Evolutionary conservation across 2,113 vertebrate genomes (phyloP), one percentile per base, ranked within the genome.

Genomic region (Neotoma lepida): DNA sequence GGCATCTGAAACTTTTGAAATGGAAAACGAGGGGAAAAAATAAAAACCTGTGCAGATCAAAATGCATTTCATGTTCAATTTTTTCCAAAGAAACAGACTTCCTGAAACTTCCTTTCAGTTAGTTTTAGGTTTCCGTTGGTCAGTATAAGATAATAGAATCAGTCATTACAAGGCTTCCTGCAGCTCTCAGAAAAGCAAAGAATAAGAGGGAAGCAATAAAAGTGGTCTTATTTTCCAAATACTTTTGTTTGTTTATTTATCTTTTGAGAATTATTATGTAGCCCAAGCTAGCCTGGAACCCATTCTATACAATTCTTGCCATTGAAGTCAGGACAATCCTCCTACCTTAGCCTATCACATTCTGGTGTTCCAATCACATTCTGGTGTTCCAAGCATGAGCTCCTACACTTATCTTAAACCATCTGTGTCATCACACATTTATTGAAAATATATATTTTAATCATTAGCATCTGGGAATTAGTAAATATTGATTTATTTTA

Each of bases 41-140:
- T 9, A 85, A 85, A 85, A 85, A 66, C 82, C n/a, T 24, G 84
- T 66, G 73, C 78, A 97, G 96, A 97, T 97, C 92, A 97, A 97
- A 97, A 97, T 97, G 74, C 44, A 96, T 94, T 96, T 95, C 81
- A 96, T 97, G 95, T 96, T 96, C 68, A 92, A 89, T 84, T 93
- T 94, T 96, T 94, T 82, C 66, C 93, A 88, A 94, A 95, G 95
- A 94, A 71, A 87, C 51, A 76, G 82, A 92, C 88, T 96, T 97
- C 95, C 95, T 93, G 70, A 97, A 97, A 96, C 89, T 89, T 35
- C 30, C 94, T 97, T 96, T 96, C 68, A 96, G 81, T 95, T 92
- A 87, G 63, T 26, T 80, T 96, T 76, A 54, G 58, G 82, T 76
- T 96, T 94, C 78, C 5, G 41, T 86, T 93, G 85, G 74, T 77